Conservation (phyloP, 2,113 vertebrate species). For the Perca fluviatilis region DNA sequence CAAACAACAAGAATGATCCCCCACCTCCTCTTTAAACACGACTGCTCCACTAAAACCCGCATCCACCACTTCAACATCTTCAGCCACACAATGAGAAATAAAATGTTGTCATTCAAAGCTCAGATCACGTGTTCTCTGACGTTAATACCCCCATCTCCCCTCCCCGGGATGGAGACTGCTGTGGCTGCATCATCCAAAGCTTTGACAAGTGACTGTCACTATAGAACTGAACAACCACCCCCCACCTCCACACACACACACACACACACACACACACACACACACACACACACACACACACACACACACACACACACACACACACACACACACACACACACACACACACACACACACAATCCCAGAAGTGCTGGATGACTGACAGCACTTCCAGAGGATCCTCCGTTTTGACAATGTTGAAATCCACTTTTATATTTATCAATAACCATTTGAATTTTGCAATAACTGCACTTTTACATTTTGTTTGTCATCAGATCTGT, state of each 20-base stretch:
- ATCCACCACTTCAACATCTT: conserved; percentile 19
- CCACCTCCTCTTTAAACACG: conserved; percentile 6
- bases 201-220: conserved; percentile 73
- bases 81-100: conserved; percentile 7
- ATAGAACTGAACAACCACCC: conserved; percentile 8
- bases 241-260: not conserved
- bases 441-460: too few relatives aligned
- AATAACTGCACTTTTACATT: not conserved
- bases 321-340: too few relatives aligned
- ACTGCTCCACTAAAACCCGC: conserved; percentile 1
- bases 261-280: too few relatives aligned
- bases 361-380: conserved; percentile 45
- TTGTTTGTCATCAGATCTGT: not conserved
- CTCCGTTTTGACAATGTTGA: not conserved
- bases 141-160: not conserved
- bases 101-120: conserved; percentile 16
- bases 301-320: too few relatives aligned
- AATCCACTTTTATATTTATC: too few relatives aligned
- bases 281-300: too few relatives aligned
- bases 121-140: conserved; percentile 40
- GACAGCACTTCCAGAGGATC: conserved; percentile 32
- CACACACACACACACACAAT: not conserved
- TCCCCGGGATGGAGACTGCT: conserved; percentile 44
- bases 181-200: conserved; percentile 53
- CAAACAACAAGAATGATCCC: not conserved